Percentiles rank a stretch among this genome's conserved stretches.
Conservation (phyloP, 2,888 invertebrate genomes). For the Epinotia bilunana region DNA sequence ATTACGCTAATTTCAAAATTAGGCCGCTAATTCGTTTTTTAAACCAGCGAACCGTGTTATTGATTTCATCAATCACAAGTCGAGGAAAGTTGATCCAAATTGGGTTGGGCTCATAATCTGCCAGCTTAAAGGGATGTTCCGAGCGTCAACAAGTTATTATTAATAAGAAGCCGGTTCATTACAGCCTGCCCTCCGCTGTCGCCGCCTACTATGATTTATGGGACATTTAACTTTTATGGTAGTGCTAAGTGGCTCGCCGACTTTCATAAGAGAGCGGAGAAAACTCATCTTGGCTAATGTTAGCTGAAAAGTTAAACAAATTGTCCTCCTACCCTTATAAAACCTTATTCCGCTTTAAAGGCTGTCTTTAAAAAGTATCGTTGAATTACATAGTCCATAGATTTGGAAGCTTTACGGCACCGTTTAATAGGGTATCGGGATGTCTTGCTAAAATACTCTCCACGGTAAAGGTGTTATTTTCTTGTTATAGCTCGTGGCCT, state of each 20-base stretch:
- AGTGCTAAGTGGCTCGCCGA: slow-evolving; percentile 75
- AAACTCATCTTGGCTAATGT: slow-evolving; percentile 75
- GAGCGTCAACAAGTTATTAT: slow-evolving; percentile 60
- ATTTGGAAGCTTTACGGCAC: slow-evolving; percentile 16
- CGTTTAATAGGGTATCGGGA: slow-evolving; percentile 11
- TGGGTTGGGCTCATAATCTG: slow-evolving; percentile 49
- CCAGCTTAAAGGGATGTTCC: slow-evolving; percentile 53
- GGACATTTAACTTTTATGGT: slow-evolving; percentile 80
- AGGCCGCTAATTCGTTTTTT: slow-evolving; percentile 50
- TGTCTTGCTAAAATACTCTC: neutral
- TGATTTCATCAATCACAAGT: slow-evolving; percentile 58
- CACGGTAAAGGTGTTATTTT: neutral
- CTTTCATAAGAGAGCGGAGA: slow-evolving; percentile 68
- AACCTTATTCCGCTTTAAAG: slow-evolving; percentile 46
- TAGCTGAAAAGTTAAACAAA: slow-evolving; percentile 78
- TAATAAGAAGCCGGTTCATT: slow-evolving; percentile 76
- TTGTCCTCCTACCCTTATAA: slow-evolving; percentile 57
- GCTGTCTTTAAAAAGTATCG: slow-evolving; percentile 43
- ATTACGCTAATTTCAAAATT: slow-evolving; percentile 27
- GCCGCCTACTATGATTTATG: slow-evolving; percentile 75
- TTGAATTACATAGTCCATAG: slow-evolving; percentile 46
- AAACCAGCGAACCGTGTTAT: slow-evolving; percentile 57
- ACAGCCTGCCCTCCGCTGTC: slow-evolving; percentile 60
- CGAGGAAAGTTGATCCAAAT: slow-evolving; percentile 47
- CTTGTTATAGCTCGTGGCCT: neutral